Evolutionary conservation across 2,888 invertebrate species (phyloP), one percentile per base, ranked within the genome.

Genomic region (Philereme transversata): DNA sequence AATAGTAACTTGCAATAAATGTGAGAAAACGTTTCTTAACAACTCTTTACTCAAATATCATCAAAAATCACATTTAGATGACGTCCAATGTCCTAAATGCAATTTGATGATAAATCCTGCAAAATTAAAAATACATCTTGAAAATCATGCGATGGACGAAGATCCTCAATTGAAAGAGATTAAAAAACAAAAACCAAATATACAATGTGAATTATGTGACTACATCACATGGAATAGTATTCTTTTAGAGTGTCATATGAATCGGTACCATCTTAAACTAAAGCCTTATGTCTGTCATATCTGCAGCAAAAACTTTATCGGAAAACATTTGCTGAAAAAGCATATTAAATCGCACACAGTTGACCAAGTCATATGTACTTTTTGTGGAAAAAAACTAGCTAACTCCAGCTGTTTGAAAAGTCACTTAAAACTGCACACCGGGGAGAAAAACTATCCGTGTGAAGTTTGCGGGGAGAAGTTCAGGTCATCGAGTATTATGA

Each of bases 171-270:
- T 52, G 34, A 45, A 45, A 36, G 9, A n/a, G 9, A 36, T 8
- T 10, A 38, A 52, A 36, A 45, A 45, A 52, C 10, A 36, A 9
- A 35, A 45, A 45, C 36, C 44, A 4, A 40, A 40, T 6, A 40
- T 40, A 40, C 8, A 40, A 40, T 52, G 52, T 4, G 52, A 52
- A 22, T 9, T 52, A 11, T 52, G 52, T 45, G 52, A 44, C 0
- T 52, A 45, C 9, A 45, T 45, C 9, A 45, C 52, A 36, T 52
- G 52, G 52, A 52, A 52, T 11, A 45, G 36, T 22, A 38, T 52
- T n/a, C 52, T 75, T 55, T 65, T 81, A 36, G 81, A 81, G 45
- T 73, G 78, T 1, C 81, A 81, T 55, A 73, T 77, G 53, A 81
- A 81, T 35, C 62, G 80, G 10, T 75, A 74, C n/a, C 81, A 81